Conservation (phyloP, 2,113 vertebrate species). For the Barbus barbus region DNA sequence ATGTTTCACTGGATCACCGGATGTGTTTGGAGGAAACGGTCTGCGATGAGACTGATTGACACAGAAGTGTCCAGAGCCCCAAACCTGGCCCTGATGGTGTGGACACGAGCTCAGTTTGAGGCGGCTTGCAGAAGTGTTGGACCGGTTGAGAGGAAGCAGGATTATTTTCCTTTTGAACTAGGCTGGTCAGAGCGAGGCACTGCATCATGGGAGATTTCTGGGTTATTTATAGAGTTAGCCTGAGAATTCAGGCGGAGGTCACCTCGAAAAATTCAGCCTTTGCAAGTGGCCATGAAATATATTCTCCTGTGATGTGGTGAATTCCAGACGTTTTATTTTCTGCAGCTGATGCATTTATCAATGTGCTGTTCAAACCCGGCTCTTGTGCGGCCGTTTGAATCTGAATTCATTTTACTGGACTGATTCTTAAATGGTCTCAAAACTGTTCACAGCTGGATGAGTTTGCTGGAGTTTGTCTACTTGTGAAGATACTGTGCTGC, state of each 20-base stretch:
- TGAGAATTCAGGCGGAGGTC: slow-evolving; percentile 77
- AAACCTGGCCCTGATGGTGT: neutral
- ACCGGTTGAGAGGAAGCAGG: neutral
- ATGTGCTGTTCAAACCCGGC: neutral
- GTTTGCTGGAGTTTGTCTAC: neutral
- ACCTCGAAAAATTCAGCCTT: slow-evolving; percentile 69
- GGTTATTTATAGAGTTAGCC: slow-evolving; percentile 75
- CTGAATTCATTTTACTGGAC: neutral
- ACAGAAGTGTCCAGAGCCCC: no score
- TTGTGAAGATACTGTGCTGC: neutral
- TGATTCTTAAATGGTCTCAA: no score
- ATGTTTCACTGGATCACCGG: no score
- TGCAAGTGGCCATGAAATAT: slow-evolving; percentile 56
- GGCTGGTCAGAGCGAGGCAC: slow-evolving; percentile 34
- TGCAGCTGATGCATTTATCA: neutral
- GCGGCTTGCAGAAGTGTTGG: neutral
- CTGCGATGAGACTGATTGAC: no score
- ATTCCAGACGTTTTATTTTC: neutral
- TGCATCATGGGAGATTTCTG: slow-evolving; percentile 66
- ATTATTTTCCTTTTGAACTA: slow-evolving; percentile 61
- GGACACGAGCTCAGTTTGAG: neutral
- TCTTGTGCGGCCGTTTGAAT: no score
- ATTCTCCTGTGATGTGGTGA: slow-evolving; percentile 18
- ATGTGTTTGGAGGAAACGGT: no score
- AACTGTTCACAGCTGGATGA: neutral